Base-by-base conservation (phyloP, 2,888 invertebrate species). In the Platypus cylindrus region DNA sequence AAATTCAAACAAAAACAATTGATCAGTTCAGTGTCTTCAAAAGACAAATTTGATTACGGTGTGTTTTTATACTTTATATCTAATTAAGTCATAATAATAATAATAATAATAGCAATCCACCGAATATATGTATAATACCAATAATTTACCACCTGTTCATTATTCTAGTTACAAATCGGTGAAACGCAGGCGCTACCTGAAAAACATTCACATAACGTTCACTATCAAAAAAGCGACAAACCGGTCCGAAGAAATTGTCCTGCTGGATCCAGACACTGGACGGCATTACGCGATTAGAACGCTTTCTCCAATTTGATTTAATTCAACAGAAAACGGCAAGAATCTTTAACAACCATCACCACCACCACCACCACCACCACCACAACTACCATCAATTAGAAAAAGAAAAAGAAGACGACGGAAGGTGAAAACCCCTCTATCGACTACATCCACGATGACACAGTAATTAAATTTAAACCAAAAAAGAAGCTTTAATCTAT, bases 381-480 rank as follows among this genome's bases (percentile, higher is more conserved):
- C 15, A 18, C 9, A 15, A 13, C 9, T 28, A 26, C 37, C 30
- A 15, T 27, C 30, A 37, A 16, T 30, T 31, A 13, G 25, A 20
- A 32, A 17, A 17, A 16, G 30, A 29, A 5, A 12, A 11, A 5
- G n/a, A 13, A 36, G 39, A 22, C 36, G 41, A 42, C 42, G 44
- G 42, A 41, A 45, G 45, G 45, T 41, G 39, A 44, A 41, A 43
- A 38, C 30, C 28, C 23, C 31, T 35, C 34, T 36, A n/a, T n/a
- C n/a, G n/a, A n/a, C n/a, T n/a, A 34, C 36, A 42, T 25, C 37
- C 46, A 46, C 37, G 43, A 50, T 50, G 50, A 50, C 50, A 43
- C 48, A 50, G 50, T 50, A 50, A 50, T 48, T 50, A 50, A n/a
- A n/a, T n/a, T n/a, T n/a, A n/a, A n/a, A n/a, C n/a, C n/a, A n/a